These are phyloP conservation scores for Thymelicus lineola DNA, from an alignment of 2,888 invertebrate genomes.

Conservation along the genomic window DNA sequence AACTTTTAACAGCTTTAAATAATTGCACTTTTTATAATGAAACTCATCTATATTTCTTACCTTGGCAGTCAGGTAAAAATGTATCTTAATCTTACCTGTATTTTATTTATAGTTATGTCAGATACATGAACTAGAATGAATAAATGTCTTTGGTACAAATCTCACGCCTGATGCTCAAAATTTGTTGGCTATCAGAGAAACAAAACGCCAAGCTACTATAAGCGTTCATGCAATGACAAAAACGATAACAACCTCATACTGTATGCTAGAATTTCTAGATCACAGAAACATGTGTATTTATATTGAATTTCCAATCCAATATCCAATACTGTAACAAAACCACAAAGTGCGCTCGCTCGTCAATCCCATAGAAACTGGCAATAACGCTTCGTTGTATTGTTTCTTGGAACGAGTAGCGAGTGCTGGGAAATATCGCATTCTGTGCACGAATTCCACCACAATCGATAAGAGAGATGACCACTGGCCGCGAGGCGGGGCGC, in stretches of 20 bases:
- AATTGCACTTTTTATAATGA: no score
- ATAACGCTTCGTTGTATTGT: constrained; percentile 45
- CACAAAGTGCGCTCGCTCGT: neutral
- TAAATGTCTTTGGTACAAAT: no score
- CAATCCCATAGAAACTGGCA: constrained; percentile 1
- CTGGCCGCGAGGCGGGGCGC: constrained; percentile 74
- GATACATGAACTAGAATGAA: no score
- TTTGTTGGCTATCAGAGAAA: neutral
- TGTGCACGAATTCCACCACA: constrained; percentile 85
- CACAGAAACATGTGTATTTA: neutral
- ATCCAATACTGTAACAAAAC: neutral
- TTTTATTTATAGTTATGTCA: no score
- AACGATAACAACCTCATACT: neutral
- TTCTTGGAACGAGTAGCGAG: constrained; percentile 60
- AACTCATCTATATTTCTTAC: no score
- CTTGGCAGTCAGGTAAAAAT: no score
- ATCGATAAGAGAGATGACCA: constrained; percentile 85
- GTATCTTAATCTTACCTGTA: no score
- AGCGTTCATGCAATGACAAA: neutral
- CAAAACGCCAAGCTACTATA: neutral
- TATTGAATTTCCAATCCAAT: neutral
- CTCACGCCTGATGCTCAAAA: constrained; percentile 39
- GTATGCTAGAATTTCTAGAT: neutral
- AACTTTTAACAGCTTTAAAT: no score
- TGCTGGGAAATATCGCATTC: constrained; percentile 83